A percentile compares a stretch with the other conserved stretches of the same genome.
phyloP scores from a whole-genome alignment of 2,888 invertebrate genomes.

The Euspilapteryx auroguttella region DNA sequence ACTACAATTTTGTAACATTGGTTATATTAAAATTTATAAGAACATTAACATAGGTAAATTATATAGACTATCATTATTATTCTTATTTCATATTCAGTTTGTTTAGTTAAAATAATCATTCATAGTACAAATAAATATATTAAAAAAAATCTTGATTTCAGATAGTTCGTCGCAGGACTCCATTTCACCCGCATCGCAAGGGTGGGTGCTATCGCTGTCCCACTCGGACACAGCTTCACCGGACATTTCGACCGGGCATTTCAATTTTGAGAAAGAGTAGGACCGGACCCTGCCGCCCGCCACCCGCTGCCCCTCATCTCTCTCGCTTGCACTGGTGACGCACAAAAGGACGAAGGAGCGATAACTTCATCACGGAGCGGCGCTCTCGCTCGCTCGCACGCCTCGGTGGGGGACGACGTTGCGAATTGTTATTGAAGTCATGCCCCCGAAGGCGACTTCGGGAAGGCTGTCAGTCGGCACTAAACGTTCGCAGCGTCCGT shows the following conservation, averaged over 20 bases:
- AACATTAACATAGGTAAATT: too few species aligned
- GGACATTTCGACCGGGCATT: conserved; percentile 64
- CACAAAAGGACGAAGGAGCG: conserved; percentile 64
- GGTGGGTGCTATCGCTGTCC: conserved; percentile 58
- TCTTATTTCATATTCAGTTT: too few species aligned
- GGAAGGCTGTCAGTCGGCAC: conserved; percentile 60
- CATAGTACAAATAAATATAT: too few species aligned
- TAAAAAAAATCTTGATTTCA: too few species aligned
- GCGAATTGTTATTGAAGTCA: conserved; percentile 63
- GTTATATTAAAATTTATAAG: too few species aligned
- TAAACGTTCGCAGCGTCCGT: conserved; percentile 55
- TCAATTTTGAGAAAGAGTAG: conserved; percentile 64
- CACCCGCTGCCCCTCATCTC: conserved; percentile 18
- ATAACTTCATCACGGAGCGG: conserved; percentile 56
- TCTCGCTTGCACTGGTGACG: conserved; percentile 54
- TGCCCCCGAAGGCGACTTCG: conserved; percentile 62
- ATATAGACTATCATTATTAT: too few species aligned
- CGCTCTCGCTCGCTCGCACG: conserved; percentile 52
- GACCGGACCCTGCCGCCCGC: conserved; percentile 40
- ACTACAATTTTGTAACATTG: too few species aligned
- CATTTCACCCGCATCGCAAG: conserved; percentile 56
- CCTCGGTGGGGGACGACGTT: conserved; percentile 59
- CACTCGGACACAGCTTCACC: conserved; percentile 61
- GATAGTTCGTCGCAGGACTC: conserved; percentile 49
- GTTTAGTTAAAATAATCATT: too few species aligned